Evolutionary conservation across 2,113 vertebrate genomes (phyloP), one percentile per base, ranked within the genome.

Genomic region (Pelusios castaneus): DNA sequence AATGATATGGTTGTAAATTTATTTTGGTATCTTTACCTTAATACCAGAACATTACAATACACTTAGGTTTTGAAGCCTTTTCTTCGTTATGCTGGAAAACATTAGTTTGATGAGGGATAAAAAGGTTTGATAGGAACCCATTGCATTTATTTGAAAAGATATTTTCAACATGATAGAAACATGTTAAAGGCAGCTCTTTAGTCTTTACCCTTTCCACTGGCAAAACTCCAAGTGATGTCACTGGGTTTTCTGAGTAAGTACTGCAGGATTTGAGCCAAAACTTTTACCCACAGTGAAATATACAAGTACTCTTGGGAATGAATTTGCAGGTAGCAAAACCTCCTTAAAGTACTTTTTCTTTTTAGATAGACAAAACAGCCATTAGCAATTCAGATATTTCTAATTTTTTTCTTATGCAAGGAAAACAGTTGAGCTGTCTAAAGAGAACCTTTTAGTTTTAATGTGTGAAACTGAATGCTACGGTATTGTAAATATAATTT

Each of bases 91-190:
- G 84, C 87, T 95, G 77, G 73, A 91, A 96, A 84, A 95, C 97
- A 96, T 97, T 97, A 95, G 89, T 97, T 95, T 98, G 97, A 98
- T 97, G 95, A 97, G 97, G 92, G 97, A 92, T 94, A 91, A 84
- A 94, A 94, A 91, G 85, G 89, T 89, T 91, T 97, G 93, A 89
- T 94, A 97, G 95, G 93, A 94, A 29, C 58, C 21, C 87, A 92
- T 79, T 97, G 95, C 92, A 89, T 95, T 94, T 92, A 54, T 91
- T 93, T 93, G 89, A 91, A 96, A 96, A 97, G 29, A 16, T 97
- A 83, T 89, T 96, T 96, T 96, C 60, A 92, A 84, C 58, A 94
- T 89, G 89, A 84, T 75, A 75, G 86, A 94, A 94, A 82, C 75
- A 84, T 88, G 85, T 80, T 95, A 81, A 89, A 91, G 34, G 7